Conservation (phyloP, 2,113 vertebrate species). For the Hyla sarda region DNA sequence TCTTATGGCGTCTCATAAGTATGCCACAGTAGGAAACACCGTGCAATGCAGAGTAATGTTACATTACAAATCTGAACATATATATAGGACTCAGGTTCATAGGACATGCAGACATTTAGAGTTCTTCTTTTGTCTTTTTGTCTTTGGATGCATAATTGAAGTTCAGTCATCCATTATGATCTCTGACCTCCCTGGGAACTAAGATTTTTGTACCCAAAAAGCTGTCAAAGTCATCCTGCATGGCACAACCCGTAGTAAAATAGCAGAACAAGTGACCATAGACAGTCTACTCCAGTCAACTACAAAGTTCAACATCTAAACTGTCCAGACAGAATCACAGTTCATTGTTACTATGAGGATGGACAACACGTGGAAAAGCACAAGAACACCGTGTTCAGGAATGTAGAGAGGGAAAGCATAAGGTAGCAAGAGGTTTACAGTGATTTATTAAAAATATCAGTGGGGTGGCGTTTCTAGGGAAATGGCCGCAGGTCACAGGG, state of each 20-base stretch:
- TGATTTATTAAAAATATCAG: slow-evolving; percentile 38
- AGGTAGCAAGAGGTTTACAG: not conserved
- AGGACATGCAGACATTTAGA: not conserved
- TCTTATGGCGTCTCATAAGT: no score
- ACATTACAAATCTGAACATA: no score
- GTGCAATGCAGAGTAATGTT: no score
- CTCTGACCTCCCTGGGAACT: not conserved
- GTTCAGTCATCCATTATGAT: not conserved
- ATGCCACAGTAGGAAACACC: no score
- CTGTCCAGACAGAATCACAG: no score
- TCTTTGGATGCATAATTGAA: not conserved
- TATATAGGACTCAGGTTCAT: no score
- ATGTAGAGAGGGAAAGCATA: not conserved
- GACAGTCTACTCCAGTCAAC: not conserved
- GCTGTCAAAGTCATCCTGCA: not conserved
- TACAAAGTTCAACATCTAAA: no score
- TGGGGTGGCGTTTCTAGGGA: slow-evolving; percentile 11
- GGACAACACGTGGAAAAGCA: not conserved
- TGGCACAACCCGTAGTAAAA: not conserved
- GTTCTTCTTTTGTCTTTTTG: not conserved
- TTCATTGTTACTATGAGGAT: not conserved
- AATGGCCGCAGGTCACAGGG: not conserved
- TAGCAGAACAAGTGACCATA: not conserved
- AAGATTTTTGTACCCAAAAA: not conserved
- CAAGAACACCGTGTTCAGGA: slow-evolving; percentile 7